A percentile compares a stretch with the other conserved stretches of the same genome.
These are phyloP conservation scores for Rhaphigaster nebulosa DNA, from an alignment of 2,888 invertebrate species.

Conservation along the genomic window DNA sequence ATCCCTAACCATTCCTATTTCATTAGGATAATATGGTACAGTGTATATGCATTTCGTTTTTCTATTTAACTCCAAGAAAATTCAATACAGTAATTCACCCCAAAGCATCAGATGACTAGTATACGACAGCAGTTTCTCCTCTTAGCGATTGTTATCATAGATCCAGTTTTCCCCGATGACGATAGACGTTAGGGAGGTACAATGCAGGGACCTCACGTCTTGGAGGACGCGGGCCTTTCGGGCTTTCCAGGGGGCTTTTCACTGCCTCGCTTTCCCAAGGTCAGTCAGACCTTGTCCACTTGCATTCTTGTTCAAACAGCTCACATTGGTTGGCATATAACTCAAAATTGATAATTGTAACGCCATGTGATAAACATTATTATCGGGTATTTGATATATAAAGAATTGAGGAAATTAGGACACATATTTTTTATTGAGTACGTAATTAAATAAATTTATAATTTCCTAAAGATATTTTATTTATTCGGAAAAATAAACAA, in stretches of 20 bases:
- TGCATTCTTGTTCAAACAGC: background rate
- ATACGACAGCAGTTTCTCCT: background rate
- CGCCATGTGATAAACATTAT: too few relatives aligned
- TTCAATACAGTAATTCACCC: background rate
- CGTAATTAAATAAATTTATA: too few relatives aligned
- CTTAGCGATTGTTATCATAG: background rate
- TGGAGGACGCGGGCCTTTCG: background rate
- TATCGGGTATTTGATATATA: too few relatives aligned
- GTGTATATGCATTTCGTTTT: background rate
- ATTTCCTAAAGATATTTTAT: too few relatives aligned
- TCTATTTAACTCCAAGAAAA: background rate
- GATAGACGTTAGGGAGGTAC: background rate
- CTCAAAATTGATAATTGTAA: background rate
- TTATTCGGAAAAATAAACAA: too few relatives aligned
- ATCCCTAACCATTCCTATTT: too few relatives aligned
- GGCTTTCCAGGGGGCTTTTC: slow-evolving; percentile 35
- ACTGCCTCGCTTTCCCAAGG: slow-evolving; percentile 13
- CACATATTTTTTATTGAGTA: too few relatives aligned
- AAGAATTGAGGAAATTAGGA: too few relatives aligned
- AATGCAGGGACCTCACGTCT: slow-evolving; percentile 27
- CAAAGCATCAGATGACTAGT: background rate
- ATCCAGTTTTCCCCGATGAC: slow-evolving; percentile 43
- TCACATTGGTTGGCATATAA: background rate
- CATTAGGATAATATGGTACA: background rate
- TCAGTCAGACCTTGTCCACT: background rate